Conservation (phyloP, 1,140 invertebrate genomes). For the Drosophila ficusphila region DNA sequence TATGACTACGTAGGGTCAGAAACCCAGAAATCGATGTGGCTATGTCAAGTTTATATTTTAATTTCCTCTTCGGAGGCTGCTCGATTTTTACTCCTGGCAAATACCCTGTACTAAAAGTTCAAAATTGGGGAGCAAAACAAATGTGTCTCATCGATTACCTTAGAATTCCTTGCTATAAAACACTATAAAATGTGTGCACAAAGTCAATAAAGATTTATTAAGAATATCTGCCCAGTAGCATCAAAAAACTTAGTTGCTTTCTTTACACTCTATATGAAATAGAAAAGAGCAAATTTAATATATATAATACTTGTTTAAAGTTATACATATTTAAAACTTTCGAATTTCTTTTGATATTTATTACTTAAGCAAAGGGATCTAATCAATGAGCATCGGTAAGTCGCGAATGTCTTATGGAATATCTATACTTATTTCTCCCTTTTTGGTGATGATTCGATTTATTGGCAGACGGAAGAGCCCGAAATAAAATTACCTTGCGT, state of each 20-base stretch:
- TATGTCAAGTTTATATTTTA: slow-evolving; percentile 63
- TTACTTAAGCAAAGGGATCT: neutral
- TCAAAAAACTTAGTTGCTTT: too few species aligned
- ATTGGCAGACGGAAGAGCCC: slow-evolving; percentile 57
- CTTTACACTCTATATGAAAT: too few species aligned
- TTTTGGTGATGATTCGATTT: slow-evolving; percentile 64
- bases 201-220: too few species aligned
- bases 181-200: too few species aligned
- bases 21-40: slow-evolving; percentile 37
- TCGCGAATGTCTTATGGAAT: neutral
- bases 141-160: neutral
- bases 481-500: slow-evolving; percentile 74
- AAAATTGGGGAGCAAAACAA: neutral
- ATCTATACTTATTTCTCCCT: neutral
- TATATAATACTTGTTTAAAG: too few species aligned
- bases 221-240: too few species aligned
- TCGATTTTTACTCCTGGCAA: slow-evolving; percentile 8
- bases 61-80: slow-evolving; percentile 58
- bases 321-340: too few species aligned
- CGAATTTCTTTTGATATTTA: too few species aligned
- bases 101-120: neutral
- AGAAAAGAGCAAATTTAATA: too few species aligned
- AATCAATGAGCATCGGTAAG: neutral
- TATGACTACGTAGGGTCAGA: slow-evolving; percentile 3
- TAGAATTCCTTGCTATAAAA: neutral